Evolutionary conservation across 2,113 vertebrate genomes (phyloP), one percentile per base, ranked within the genome.

Genomic region (Hystrix cristata): DNA sequence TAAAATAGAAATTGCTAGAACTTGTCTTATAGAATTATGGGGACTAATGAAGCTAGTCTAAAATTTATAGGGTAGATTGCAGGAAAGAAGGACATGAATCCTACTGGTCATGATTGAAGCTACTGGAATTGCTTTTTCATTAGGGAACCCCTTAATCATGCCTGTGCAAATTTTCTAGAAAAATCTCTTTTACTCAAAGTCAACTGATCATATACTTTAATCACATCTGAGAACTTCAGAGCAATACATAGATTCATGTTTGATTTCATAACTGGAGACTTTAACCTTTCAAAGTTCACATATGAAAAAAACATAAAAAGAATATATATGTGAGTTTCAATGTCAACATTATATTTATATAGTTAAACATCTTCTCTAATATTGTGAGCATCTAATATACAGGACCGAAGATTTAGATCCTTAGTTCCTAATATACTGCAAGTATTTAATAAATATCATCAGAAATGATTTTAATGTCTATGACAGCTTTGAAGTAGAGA

Each of bases 381-480:
- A 64, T 71, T 86, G 7, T 88, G 29, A 51, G 10, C 5, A 79
- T 55, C 5, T 69, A 71, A 62, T 48, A 14, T 9, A 0, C 9
- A 64, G 15, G 64, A 60, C 15, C 67, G 57, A 64, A 19, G 2
- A 64, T 92, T 69, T 76, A 31, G 25, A 94, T 59, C 7, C 19
- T 76, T 85, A 15, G 13, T 57, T 83, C 31, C 7, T 93, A 78
- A 90, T 87, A 90, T 88, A 88, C 80, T 48, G 3, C 3, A 84
- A 91, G 25, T 81, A 9, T 51, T 69, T 51, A 83, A 53, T 78
- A 78, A 87, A 18, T 85, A 60, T 89, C 60, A 43, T 76, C 67
- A 92, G 19, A n/a, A 94, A 82, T 94, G 67, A 64, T 60, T 5
- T 74, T 19, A 85, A 89, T 85, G 72, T 5, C 65, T 31, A 92